Conservation (phyloP, 2,888 invertebrate genomes). For the Melanchra persicariae region DNA sequence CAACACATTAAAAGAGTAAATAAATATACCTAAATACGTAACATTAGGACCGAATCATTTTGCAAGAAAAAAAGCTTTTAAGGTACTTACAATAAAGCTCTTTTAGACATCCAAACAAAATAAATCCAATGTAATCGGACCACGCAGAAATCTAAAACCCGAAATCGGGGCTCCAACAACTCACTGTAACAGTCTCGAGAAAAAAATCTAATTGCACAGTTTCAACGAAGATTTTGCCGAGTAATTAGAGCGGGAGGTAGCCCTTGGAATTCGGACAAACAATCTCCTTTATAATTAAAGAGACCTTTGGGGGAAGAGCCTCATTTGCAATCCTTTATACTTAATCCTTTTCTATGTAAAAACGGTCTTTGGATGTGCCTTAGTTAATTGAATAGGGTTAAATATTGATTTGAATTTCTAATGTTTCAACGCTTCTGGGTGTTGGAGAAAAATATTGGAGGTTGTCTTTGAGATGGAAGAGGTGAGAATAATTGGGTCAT, state of each 20-base stretch:
- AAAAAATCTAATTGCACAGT: conserved; percentile 75
- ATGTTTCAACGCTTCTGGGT: conserved; percentile 47
- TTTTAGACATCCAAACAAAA: conserved; percentile 14
- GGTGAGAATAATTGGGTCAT: conserved; percentile 17
- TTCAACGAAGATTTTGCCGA: conserved; percentile 75
- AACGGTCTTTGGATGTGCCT: conserved; percentile 71
- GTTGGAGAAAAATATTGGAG: conserved; percentile 46
- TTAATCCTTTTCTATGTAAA: conserved; percentile 82
- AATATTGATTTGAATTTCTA: conserved; percentile 67
- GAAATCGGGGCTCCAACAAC: conserved; percentile 60
- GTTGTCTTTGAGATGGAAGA: conserved; percentile 12
- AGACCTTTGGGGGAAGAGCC: conserved; percentile 73
- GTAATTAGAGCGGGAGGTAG: conserved; percentile 80
- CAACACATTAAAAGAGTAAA: too few species aligned
- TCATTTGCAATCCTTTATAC: conserved; percentile 89
- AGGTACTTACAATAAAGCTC: background rate
- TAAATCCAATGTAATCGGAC: conserved; percentile 35
- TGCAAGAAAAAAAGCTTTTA: background rate
- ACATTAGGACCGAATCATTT: background rate
- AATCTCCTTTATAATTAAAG: conserved; percentile 87
- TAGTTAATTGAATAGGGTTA: conserved; percentile 69
- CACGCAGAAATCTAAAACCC: conserved; percentile 49
- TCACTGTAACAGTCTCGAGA: conserved; percentile 52
- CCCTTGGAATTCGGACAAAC: conserved; percentile 83
- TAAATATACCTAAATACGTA: background rate